A percentile compares a stretch with the other conserved stretches of the same genome.
Conservation (phyloP, 2,888 invertebrate genomes). For the Aproaerema taeniolella region DNA sequence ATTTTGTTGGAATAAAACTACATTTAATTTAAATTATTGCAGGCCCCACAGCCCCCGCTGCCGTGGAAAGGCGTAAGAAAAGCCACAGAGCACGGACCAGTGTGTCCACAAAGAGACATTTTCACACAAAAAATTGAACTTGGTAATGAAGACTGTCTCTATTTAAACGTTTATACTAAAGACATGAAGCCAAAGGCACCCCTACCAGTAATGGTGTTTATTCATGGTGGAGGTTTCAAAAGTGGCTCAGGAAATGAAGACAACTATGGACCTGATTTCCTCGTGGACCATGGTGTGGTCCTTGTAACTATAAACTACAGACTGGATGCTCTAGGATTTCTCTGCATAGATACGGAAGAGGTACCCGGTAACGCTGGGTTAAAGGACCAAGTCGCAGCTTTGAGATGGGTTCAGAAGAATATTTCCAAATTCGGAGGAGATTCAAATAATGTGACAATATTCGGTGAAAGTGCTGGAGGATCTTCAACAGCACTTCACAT, state of each 20-base stretch:
- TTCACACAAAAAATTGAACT: constrained; percentile 21
- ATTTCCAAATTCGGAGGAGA: constrained; percentile 41
- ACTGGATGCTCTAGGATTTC: constrained; percentile 70
- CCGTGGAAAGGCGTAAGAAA: constrained; percentile 35
- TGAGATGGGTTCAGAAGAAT: constrained; percentile 40
- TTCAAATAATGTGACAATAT: constrained; percentile 37
- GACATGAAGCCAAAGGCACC: constrained; percentile 23
- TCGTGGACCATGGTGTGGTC: constrained; percentile 69
- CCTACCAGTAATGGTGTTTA: constrained; percentile 45
- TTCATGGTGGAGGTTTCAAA: constrained; percentile 43
- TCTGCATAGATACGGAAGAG: constrained; percentile 66
- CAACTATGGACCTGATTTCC: constrained; percentile 71
- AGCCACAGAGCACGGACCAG: constrained; percentile 33
- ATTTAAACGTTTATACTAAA: constrained; percentile 43
- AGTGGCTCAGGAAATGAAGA: constrained; percentile 52
- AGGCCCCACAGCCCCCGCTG: constrained; percentile 37
- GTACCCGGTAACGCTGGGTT: constrained; percentile 79
- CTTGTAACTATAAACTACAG: constrained; percentile 77
- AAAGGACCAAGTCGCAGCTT: constrained; percentile 49
- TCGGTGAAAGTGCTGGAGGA: constrained; percentile 47
- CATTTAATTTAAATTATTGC: constrained; percentile 17
- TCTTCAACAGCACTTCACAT: constrained; percentile 33
- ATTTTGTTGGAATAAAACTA: too few relatives aligned
- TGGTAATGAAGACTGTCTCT: constrained; percentile 44
- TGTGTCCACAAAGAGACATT: constrained; percentile 35